Evolutionary conservation across 23 tunicate genomes (phyloP).

Genomic region (Styela clava): DNA sequence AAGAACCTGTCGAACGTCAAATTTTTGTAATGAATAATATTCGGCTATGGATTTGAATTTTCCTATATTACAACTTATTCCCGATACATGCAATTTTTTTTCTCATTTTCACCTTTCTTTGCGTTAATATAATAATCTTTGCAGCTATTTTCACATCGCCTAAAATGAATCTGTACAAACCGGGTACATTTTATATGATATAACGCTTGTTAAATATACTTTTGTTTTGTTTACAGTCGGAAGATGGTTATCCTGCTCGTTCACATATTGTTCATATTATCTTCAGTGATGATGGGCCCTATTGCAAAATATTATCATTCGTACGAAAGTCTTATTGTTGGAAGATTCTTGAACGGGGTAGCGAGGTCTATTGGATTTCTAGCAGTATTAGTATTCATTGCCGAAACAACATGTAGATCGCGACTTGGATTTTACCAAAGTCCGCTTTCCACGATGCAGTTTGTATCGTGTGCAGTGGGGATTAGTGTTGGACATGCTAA

Average conservation of each 20-base stretch:
- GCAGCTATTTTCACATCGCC: no score
- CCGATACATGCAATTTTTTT: no score
- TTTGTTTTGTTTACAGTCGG: slow-evolving; percentile 13
- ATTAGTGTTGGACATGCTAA: neutral
- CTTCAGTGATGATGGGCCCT: neutral
- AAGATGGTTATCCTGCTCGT: neutral
- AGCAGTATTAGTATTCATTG: neutral
- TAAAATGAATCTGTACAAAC: no score
- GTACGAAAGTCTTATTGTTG: slow-evolving; percentile 3
- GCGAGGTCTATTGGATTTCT: neutral
- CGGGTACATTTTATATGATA: no score
- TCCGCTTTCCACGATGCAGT: neutral
- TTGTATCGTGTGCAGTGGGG: neutral
- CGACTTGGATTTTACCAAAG: slow-evolving; percentile 14
- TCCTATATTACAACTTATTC: no score
- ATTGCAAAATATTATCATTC: neutral
- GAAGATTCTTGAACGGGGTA: slow-evolving; percentile 3
- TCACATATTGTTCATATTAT: neutral
- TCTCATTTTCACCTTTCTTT: no score
- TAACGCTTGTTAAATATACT: no score
- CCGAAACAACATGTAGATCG: slow-evolving; percentile 16
- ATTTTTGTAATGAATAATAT: no score
- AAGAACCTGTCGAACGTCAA: no score
- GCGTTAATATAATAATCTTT: no score
- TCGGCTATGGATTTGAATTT: no score